Conservation (phyloP, 2,888 invertebrate species). For the Lepidochrysops patricia region DNA sequence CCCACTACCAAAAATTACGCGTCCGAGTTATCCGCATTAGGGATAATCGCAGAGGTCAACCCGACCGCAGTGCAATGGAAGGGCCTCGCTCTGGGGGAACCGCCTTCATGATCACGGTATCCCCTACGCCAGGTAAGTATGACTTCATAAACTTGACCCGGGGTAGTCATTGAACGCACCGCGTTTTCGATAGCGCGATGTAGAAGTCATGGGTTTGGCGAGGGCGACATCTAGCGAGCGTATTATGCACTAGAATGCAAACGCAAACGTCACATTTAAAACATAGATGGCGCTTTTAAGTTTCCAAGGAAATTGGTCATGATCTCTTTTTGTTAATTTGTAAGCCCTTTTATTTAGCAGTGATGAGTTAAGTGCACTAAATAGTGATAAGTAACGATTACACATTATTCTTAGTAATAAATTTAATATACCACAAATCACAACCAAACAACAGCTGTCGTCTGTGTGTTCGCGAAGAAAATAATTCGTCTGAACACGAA, state of each 20-base stretch:
- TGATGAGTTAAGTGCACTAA: too few relatives aligned
- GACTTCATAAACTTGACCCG: neutral
- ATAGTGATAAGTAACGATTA: too few relatives aligned
- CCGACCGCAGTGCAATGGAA: conserved; percentile 19
- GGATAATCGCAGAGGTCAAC: conserved; percentile 19
- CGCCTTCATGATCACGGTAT: conserved; percentile 17
- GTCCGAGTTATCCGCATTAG: conserved; percentile 12
- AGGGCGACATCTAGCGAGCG: conserved; percentile 5
- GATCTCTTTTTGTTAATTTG: too few relatives aligned
- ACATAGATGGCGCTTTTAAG: neutral
- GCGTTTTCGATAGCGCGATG: neutral
- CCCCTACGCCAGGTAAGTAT: conserved; percentile 20
- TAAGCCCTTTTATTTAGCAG: too few relatives aligned
- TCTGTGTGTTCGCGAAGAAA: too few relatives aligned
- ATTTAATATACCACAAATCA: too few relatives aligned
- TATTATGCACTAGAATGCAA: neutral
- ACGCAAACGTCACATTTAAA: neutral
- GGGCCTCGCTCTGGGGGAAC: conserved; percentile 16
- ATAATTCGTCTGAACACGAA: too few relatives aligned
- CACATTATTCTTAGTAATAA: too few relatives aligned
- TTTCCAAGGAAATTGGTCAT: too few relatives aligned
- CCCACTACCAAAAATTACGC: conserved; percentile 9
- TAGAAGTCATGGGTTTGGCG: neutral
- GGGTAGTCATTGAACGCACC: neutral
- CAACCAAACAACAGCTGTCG: too few relatives aligned